These are phyloP conservation scores for Bucorvus abyssinicus DNA, from an alignment of 2,797 vertebrate genomes.

Conservation along the genomic window DNA sequence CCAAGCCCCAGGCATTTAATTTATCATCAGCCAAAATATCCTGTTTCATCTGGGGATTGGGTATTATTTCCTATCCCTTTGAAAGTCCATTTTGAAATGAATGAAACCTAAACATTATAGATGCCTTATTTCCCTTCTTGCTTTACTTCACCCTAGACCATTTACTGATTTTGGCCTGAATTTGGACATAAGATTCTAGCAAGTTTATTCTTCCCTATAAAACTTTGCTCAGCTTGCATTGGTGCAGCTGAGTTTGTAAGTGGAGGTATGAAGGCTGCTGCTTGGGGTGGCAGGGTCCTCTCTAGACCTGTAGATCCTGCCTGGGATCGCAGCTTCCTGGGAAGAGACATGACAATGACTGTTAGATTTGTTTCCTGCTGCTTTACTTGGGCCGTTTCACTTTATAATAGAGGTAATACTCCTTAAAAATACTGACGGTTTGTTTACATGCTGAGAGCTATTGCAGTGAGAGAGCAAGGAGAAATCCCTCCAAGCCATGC, in stretches of 20 bases:
- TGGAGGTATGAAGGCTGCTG: background rate
- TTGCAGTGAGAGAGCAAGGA: background rate
- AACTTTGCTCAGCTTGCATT: background rate
- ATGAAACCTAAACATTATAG: background rate
- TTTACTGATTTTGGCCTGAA: background rate
- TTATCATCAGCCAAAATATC: background rate
- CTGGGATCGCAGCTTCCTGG: background rate
- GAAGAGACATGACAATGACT: background rate
- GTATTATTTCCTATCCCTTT: background rate
- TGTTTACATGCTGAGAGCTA: background rate
- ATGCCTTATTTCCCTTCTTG: background rate
- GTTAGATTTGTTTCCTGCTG: background rate
- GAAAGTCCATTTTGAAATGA: background rate
- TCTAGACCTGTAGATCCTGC: background rate
- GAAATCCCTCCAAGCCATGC: background rate
- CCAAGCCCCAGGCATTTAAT: background rate
- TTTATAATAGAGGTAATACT: background rate
- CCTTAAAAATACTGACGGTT: background rate
- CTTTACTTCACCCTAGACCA: background rate
- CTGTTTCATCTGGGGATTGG: background rate
- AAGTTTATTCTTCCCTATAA: background rate
- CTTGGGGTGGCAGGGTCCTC: background rate
- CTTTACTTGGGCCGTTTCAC: background rate
- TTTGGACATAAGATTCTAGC: background rate
- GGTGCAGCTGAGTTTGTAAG: background rate